Conservation (phyloP, 2,797 vertebrate species). For the Lepilemur ruficaudatus region DNA sequence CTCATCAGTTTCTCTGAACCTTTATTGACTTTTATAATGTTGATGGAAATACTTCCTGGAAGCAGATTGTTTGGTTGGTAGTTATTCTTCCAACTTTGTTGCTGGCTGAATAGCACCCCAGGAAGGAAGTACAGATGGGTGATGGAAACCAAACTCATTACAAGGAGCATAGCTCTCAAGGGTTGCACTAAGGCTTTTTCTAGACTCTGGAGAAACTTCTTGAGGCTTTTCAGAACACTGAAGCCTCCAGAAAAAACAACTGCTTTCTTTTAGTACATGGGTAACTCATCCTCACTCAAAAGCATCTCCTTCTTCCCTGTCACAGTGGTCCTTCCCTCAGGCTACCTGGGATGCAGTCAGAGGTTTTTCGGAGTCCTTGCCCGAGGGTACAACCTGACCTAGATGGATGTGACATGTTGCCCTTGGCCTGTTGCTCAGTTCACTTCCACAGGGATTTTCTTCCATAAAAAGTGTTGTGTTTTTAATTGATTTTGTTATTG, state of each 20-base stretch:
- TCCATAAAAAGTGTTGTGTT: neutral
- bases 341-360: neutral
- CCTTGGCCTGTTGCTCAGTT: constrained; percentile 21
- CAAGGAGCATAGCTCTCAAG: neutral
- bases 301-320: neutral
- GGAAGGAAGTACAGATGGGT: neutral
- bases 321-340: neutral
- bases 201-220: neutral
- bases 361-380: neutral
- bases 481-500: neutral
- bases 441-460: constrained; percentile 29
- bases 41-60: neutral
- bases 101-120: neutral
- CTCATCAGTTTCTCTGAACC: neutral
- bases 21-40: neutral
- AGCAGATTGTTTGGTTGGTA: neutral
- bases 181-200: neutral
- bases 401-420: neutral
- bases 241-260: neutral
- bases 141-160: neutral
- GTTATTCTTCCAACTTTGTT: neutral
- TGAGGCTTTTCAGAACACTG: neutral
- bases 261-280: neutral
- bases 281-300: neutral
- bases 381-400: neutral